Percentiles rank a stretch among this genome's conserved stretches.
phyloP scores from a whole-genome alignment of 2,888 invertebrate species.

The Ypsolopha sequella region DNA sequence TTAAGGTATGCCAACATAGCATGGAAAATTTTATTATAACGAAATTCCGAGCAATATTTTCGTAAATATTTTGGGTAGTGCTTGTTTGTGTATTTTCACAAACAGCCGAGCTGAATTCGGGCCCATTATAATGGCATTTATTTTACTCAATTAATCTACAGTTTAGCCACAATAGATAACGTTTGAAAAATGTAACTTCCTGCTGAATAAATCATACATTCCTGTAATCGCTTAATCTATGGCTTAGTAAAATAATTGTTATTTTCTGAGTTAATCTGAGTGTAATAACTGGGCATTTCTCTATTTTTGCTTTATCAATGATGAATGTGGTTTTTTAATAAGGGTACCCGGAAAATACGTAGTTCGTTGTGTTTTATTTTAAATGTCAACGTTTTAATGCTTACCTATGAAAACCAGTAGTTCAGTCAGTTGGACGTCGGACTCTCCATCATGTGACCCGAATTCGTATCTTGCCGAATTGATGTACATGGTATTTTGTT shows the following conservation, averaged over 20 bases:
- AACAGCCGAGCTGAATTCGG: constrained; percentile 21
- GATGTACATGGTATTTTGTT: too few relatives aligned
- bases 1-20: constrained; percentile 27
- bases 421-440: too few relatives aligned
- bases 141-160: constrained; percentile 10
- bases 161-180: not conserved
- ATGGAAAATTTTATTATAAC: constrained; percentile 61
- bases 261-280: not conserved
- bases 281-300: too few relatives aligned
- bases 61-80: constrained; percentile 60
- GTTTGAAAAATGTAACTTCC: not conserved
- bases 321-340: too few relatives aligned
- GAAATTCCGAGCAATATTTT: constrained; percentile 64
- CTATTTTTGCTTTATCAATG: too few relatives aligned
- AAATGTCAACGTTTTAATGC: too few relatives aligned
- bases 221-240: not conserved
- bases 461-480: too few relatives aligned
- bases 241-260: not conserved
- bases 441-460: too few relatives aligned
- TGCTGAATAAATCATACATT: not conserved
- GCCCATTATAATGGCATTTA: constrained; percentile 12
- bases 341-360: too few relatives aligned
- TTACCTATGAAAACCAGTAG: too few relatives aligned
- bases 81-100: constrained; percentile 44
- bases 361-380: too few relatives aligned